Percentiles rank a stretch among this genome's conserved stretches.
phyloP scores from a whole-genome alignment of 2,888 invertebrate species.

The Cotesia congregata region DNA sequence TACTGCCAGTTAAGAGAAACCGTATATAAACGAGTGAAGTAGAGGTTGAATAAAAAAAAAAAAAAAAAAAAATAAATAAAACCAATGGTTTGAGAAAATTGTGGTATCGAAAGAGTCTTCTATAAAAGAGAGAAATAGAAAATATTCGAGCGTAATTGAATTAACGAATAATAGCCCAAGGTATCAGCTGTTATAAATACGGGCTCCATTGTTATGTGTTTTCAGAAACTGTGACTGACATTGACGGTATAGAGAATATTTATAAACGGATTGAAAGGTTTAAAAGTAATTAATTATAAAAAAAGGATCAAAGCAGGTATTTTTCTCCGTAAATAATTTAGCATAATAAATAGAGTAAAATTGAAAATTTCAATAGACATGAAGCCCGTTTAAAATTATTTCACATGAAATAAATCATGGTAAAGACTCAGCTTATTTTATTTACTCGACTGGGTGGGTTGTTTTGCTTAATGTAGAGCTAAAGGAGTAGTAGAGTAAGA shows the following conservation, averaged over 20 bases:
- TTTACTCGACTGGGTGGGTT: background rate
- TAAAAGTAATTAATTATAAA: too few relatives aligned
- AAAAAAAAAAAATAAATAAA: background rate
- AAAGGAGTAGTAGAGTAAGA: background rate
- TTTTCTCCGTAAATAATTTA: too few relatives aligned
- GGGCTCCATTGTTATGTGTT: conserved; percentile 35
- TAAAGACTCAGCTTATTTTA: background rate
- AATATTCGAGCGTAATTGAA: conserved; percentile 42
- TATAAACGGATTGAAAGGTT: background rate
- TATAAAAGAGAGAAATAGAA: conserved; percentile 17
- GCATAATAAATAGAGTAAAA: background rate
- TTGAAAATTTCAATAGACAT: background rate
- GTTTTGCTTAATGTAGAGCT: background rate
- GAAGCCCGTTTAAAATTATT: background rate
- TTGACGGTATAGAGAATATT: background rate
- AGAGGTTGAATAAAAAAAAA: background rate
- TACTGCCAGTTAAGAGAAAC: conserved; percentile 17
- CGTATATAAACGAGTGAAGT: background rate
- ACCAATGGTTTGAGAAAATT: conserved; percentile 25
- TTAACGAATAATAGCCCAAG: conserved; percentile 36
- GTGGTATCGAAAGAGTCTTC: background rate
- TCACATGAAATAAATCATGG: background rate
- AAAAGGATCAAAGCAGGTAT: too few relatives aligned
- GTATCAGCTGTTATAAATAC: conserved; percentile 37
- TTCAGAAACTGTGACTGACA: background rate